Evolutionary conservation across 1,140 invertebrate genomes (phyloP), one percentile per base, ranked within the genome.

Genomic region (Leguminivora glycinivorella): DNA sequence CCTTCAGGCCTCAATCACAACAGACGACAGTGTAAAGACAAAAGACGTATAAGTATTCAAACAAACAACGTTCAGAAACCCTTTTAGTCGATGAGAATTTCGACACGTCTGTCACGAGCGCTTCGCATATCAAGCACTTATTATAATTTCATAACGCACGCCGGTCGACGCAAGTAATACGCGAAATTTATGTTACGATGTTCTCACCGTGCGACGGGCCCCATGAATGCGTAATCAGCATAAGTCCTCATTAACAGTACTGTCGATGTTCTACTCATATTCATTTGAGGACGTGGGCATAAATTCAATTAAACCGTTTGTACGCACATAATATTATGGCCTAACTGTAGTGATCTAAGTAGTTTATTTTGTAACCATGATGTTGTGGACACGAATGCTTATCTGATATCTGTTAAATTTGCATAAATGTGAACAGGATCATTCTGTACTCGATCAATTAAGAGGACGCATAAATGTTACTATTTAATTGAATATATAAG

Each of bases 141-240:
- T 91, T 91, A 91, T 89, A 88, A 89, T 91, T 89, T 91, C 87
- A 91, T 91, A 91, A 89, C 75, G 86, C 88, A 83, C 82, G 81
- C 83, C 76, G 88, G 89, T 89, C 89, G 84, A 84, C 85, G 80
- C 89, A 89, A 89, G 89, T 91, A 89, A 91, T 91, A 91, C 86
- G 89, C 89, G 88, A 91, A 91, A 91, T 91, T 89, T 89, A 91
- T 91, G 87, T 89, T 89, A 88, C 86, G 85, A 88, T 83, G 87
- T 91, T 91, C 89, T 89, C 89, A 91, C 87, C 87, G 87, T 86
- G 85, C 83, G 74, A 80, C 78, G 77, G 70, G 76, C 82, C 76
- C 80, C 75, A 75, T 81, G 89, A 88, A 91, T 91, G 81, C 84
- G 72, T 88, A 90, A 90, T 85, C 72, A 73, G 75, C 70, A 90